A percentile compares a stretch with the other conserved stretches of the same genome.
These are phyloP conservation scores for Falco biarmicus DNA, from an alignment of 2,797 vertebrate species.

Conservation along the genomic window DNA sequence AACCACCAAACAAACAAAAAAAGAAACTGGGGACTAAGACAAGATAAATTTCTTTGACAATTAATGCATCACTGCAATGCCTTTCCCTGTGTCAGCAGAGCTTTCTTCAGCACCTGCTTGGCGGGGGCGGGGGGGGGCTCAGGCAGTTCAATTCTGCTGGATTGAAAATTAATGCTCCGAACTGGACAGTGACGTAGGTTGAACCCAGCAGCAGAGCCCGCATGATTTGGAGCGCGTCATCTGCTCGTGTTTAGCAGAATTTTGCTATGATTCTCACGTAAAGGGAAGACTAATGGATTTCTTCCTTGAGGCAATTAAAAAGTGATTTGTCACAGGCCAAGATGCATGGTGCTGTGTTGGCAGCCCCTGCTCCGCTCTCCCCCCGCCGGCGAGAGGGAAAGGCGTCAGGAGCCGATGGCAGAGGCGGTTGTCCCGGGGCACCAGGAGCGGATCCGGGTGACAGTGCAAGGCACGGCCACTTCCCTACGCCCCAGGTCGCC, in stretches of 20 bases:
- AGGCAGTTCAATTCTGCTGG: background rate
- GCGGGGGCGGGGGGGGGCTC: background rate
- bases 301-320: constrained; percentile 93
- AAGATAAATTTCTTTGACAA: constrained; percentile 15
- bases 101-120: background rate
- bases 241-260: background rate
- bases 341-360: constrained; percentile 67
- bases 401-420: background rate
- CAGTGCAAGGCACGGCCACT: background rate
- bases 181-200: constrained; percentile 19
- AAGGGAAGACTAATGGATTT: constrained; percentile 89
- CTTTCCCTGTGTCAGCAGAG: background rate
- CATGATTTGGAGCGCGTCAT: background rate
- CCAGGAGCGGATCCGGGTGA: background rate
- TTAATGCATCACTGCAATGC: background rate
- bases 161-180: background rate
- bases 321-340: constrained; percentile 90
- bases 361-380: constrained; percentile 36
- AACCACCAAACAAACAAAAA: background rate
- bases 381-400: background rate
- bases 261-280: constrained; percentile 83
- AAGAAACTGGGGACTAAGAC: background rate
- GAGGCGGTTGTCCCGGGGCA: background rate
- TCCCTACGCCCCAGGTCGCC: fast-evolving
- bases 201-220: constrained; percentile 76